Conservation (phyloP, 2,888 invertebrate genomes). For the Microplitis deprimator region DNA sequence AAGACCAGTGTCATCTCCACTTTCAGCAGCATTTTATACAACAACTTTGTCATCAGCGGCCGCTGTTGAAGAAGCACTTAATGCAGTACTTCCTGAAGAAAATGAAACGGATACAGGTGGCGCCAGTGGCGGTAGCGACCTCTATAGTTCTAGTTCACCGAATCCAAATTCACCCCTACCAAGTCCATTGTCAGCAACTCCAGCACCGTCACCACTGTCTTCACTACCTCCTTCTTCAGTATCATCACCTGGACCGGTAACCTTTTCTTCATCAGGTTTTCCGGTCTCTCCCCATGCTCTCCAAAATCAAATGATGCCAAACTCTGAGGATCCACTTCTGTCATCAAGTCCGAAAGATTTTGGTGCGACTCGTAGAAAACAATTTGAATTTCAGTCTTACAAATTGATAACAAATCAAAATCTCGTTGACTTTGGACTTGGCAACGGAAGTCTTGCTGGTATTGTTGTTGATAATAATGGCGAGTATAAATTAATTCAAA, state of each 20-base stretch:
- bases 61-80: constrained; percentile 88
- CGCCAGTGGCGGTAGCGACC: constrained; percentile 57
- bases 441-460: constrained; percentile 74
- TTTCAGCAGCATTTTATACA: constrained; percentile 88
- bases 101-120: constrained; percentile 73
- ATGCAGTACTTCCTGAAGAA: constrained; percentile 87
- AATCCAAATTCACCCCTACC: constrained; percentile 75
- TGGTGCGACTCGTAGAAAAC: constrained; percentile 70
- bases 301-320: constrained; percentile 89
- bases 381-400: constrained; percentile 75
- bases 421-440: constrained; percentile 73
- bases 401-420: constrained; percentile 74
- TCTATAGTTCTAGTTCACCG: constrained; percentile 71
- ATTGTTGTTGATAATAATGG: constrained; percentile 77
- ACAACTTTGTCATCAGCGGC: constrained; percentile 89
- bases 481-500: constrained; percentile 77
- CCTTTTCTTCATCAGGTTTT: constrained; percentile 66
- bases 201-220: constrained; percentile 73
- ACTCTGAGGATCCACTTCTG: constrained; percentile 87
- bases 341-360: constrained; percentile 90
- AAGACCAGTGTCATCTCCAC: constrained; percentile 84
- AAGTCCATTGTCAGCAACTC: constrained; percentile 77
- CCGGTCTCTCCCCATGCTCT: constrained; percentile 73
- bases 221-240: constrained; percentile 70
- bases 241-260: constrained; percentile 65